Conservation (phyloP, 2,113 vertebrate genomes). For the Orthochromis indermauri region DNA sequence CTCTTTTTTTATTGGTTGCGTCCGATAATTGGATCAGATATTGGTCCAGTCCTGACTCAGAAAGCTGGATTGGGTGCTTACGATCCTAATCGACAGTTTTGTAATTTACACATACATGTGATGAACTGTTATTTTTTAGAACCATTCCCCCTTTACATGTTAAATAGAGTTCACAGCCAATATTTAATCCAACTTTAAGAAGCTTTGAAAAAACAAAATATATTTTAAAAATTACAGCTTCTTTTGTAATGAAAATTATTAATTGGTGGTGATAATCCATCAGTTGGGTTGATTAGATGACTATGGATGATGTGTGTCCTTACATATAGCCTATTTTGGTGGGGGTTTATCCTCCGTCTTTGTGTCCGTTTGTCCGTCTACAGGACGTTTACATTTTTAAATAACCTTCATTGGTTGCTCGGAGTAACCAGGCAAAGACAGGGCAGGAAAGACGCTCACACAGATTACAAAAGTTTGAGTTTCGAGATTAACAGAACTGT, state of each 20-base stretch:
- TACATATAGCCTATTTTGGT: fast-evolving
- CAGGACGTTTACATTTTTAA: not conserved
- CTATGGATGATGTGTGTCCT: not conserved
- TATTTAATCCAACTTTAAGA: not conserved
- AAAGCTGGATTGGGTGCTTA: not conserved
- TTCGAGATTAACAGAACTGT: constrained; percentile 36
- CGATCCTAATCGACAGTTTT: not conserved
- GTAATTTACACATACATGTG: not conserved
- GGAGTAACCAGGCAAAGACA: not conserved
- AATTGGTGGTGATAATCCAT: not conserved
- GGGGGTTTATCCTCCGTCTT: fast-evolving
- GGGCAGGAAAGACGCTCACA: not conserved
- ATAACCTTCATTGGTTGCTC: not conserved
- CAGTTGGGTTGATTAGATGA: not conserved
- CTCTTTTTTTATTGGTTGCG: not conserved
- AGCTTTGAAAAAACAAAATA: not conserved
- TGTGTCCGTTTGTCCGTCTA: fast-evolving
- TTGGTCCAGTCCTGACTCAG: not conserved
- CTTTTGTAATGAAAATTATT: fast-evolving
- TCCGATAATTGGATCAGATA: not conserved
- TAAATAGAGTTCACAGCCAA: not conserved
- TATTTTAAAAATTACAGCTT: fast-evolving
- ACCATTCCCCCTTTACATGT: fast-evolving
- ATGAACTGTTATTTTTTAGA: not conserved
- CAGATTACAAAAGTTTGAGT: constrained; percentile 30